Evolutionary conservation across 2,888 invertebrate genomes (phyloP), one percentile per base, ranked within the genome.

Genomic region (Chrysomela aeneicollis): DNA sequence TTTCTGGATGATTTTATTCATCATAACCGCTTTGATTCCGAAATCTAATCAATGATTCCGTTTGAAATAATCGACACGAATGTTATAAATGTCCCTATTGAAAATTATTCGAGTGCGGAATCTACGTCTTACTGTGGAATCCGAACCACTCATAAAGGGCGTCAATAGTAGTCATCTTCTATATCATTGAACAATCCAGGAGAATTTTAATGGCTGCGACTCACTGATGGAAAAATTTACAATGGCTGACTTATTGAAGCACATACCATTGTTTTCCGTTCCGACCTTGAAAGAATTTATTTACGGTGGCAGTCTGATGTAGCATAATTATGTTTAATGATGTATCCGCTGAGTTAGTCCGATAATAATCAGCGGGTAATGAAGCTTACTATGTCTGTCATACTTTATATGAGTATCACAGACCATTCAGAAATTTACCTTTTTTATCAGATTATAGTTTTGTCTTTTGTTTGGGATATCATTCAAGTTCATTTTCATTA

Each of bases 241-340:
- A 59, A 59, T 59, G 59, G 30, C 32, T 15, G 22, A 10, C 50
- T 35, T 42, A 17, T 10, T 10, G 55, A 42, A 18, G 46, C 46
- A 19, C 30, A 22, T 57, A 63, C 60, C 64, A 68, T 69, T 71
- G 69, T 71, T 68, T 66, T 62, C 58, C 37, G 35, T 51, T 53
- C 52, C 61, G 68, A 66, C 70, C 71, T 71, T 71, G 69, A 62
- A 63, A 68, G 68, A 68, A 65, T 71, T 66, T 68, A 66, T 67
- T 64, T 62, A 60, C 63, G 58, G 58, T 61, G 61, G 54, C 60
- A 54, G 59, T 63, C 63, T 60, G 61, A 53, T 49, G 51, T 47
- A 51, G 62, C 50, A 54, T 65, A 65, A 65, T 65, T 53, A 54
- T 52, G 61, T 59, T 63, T 67, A 67, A 67, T 67, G 55, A 67